These are phyloP conservation scores for Drosophila malerkotliana DNA, from an alignment of 1,140 invertebrate genomes.

Conservation along the genomic window DNA sequence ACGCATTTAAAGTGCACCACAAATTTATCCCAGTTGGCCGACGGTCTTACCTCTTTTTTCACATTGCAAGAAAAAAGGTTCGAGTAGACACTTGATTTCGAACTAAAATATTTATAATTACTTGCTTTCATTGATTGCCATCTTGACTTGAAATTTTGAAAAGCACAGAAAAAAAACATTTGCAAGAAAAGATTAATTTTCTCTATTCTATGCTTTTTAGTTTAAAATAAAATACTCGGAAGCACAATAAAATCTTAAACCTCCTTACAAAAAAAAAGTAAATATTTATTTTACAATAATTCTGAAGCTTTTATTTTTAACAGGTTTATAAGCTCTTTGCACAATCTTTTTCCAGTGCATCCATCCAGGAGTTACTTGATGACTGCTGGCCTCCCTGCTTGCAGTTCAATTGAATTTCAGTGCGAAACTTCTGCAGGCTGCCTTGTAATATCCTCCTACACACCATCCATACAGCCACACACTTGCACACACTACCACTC, in stretches of 20 bases:
- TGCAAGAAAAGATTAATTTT: too few relatives aligned
- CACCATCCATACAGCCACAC: background rate
- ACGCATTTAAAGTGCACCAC: slow-evolving; percentile 59
- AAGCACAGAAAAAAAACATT: background rate
- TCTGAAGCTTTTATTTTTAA: background rate
- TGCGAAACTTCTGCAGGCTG: slow-evolving; percentile 40
- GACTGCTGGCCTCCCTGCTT: slow-evolving; percentile 30
- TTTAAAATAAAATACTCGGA: too few relatives aligned
- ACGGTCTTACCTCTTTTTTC: background rate
- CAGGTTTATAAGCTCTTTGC: too few relatives aligned
- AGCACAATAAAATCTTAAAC: too few relatives aligned
- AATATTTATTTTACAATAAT: too few relatives aligned
- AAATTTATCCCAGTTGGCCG: slow-evolving; percentile 24
- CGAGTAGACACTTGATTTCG: background rate
- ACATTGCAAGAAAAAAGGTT: background rate
- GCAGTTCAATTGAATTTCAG: slow-evolving; percentile 72
- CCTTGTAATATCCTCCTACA: slow-evolving; percentile 5
- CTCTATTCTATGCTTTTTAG: too few relatives aligned
- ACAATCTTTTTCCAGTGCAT: background rate
- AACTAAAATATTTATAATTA: slow-evolving; percentile 1
- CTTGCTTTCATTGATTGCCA: background rate
- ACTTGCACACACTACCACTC: slow-evolving; percentile 3
- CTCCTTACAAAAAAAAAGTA: too few relatives aligned
- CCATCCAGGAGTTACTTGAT: slow-evolving; percentile 8
- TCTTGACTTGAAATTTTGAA: background rate